Evolutionary conservation across 2,797 vertebrate genomes (phyloP).

Genomic region (Echeneis naucrates): DNA sequence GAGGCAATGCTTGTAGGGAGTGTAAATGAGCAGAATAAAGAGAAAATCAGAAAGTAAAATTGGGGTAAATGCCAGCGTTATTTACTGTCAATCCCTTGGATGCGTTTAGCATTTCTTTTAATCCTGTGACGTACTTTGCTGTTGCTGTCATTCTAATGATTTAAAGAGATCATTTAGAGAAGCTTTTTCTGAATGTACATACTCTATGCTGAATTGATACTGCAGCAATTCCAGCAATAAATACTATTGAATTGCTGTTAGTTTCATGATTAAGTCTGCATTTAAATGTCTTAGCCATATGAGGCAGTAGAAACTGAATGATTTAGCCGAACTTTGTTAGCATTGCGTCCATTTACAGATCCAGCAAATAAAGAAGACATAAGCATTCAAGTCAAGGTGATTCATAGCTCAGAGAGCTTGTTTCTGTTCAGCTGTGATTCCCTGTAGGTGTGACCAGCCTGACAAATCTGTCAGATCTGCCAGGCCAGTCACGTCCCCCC

Average conservation of each 20-base stretch:
- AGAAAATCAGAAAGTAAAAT: not conserved
- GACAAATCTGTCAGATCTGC: no score
- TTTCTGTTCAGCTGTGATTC: no score
- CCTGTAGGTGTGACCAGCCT: no score
- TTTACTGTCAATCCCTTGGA: not conserved
- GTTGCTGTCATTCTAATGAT: not conserved
- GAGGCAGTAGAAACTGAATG: not conserved
- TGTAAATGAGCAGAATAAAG: not conserved
- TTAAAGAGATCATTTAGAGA: not conserved
- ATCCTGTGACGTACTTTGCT: not conserved
- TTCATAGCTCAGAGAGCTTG: no score
- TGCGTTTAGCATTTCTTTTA: not conserved
- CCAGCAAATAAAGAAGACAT: not conserved
- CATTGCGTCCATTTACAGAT: not conserved
- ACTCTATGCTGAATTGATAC: not conserved
- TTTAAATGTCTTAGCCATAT: not conserved
- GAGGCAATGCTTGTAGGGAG: slow-evolving; percentile 1
- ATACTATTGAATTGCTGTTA: no score
- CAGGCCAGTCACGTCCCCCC: no score
- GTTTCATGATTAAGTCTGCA: no score
- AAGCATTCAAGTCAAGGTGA: slow-evolving; percentile 1
- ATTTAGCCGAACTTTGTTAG: not conserved
- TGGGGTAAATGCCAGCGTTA: not conserved
- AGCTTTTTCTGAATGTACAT: not conserved
- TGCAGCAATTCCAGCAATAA: not conserved